A percentile compares a stretch with the other conserved stretches of the same genome.
Conservation (phyloP, 37 sponge, comb jelly and placozoan species). For the Chondrilla cf. caribensis region DNA sequence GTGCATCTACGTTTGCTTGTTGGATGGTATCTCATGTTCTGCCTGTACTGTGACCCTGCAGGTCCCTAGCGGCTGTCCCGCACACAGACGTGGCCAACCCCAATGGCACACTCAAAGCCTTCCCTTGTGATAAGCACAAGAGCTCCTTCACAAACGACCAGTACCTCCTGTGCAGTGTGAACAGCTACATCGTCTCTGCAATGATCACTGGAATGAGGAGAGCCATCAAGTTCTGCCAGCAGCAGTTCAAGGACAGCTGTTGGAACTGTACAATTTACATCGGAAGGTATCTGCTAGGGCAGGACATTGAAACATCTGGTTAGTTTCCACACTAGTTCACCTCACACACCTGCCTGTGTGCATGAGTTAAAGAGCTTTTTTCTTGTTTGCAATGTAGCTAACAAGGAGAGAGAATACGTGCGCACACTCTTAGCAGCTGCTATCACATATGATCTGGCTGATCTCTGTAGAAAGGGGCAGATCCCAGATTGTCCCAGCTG, state of each 20-base stretch:
- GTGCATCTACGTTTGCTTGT: constrained; percentile 17
- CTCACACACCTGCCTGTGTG: too few relatives aligned
- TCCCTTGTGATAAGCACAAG: not conserved
- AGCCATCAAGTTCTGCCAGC: not conserved
- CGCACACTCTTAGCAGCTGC: not conserved
- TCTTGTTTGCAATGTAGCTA: not conserved
- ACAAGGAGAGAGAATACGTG: constrained; percentile 10
- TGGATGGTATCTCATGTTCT: too few relatives aligned
- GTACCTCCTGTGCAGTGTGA: not conserved
- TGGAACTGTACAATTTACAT: not conserved
- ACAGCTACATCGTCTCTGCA: not conserved
- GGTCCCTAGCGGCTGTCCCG: not conserved
- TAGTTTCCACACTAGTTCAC: too few relatives aligned
- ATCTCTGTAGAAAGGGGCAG: not conserved
- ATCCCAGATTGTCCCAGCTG: not conserved
- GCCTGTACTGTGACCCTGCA: too few relatives aligned
- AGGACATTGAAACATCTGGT: constrained; percentile 6
- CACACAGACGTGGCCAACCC: too few relatives aligned
- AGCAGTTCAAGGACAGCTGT: not conserved
- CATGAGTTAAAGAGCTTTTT: too few relatives aligned
- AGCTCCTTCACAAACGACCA: not conserved
- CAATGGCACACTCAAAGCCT: not conserved
- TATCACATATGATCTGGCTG: constrained; percentile 5
- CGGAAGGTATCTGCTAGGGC: not conserved
- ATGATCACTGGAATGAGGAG: not conserved